Evolutionary conservation across 2,888 invertebrate species (phyloP).

Genomic region (Myathropa florea): DNA sequence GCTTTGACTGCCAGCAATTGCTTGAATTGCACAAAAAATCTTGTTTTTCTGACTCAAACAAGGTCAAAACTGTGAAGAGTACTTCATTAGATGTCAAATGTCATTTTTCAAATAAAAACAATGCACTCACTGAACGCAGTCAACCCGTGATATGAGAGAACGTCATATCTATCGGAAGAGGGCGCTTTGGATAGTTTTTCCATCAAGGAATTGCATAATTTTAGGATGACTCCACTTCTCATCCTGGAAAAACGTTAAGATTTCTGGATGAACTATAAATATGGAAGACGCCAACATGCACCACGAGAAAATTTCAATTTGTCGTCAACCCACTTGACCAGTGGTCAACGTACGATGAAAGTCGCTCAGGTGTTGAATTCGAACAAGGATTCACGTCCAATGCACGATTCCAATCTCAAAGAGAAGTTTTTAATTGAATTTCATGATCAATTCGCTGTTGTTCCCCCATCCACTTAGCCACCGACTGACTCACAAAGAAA

Average conservation of each 20-base stretch:
- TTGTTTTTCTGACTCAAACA: too few species aligned
- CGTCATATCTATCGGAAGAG: background rate
- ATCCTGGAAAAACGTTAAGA: background rate
- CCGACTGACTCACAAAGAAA: background rate
- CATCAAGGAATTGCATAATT: slow-evolving; percentile 24
- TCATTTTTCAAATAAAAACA: too few species aligned
- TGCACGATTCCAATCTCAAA: background rate
- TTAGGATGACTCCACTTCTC: slow-evolving; percentile 6
- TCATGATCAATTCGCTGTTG: background rate
- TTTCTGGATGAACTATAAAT: background rate
- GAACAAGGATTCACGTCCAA: background rate
- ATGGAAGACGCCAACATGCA: too few species aligned
- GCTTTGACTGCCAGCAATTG: too few species aligned
- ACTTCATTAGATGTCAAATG: too few species aligned
- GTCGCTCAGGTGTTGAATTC: background rate
- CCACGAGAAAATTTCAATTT: too few species aligned
- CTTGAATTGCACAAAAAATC: too few species aligned
- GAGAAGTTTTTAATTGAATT: slow-evolving; percentile 3
- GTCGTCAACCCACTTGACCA: too few species aligned
- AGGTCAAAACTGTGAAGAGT: too few species aligned
- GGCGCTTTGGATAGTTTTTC: background rate
- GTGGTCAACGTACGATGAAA: too few species aligned
- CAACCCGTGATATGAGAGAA: background rate
- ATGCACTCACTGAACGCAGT: background rate
- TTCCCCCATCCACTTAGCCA: background rate